Conservation (phyloP, 2,888 invertebrate species). For the Cryptocephalus primarius region DNA sequence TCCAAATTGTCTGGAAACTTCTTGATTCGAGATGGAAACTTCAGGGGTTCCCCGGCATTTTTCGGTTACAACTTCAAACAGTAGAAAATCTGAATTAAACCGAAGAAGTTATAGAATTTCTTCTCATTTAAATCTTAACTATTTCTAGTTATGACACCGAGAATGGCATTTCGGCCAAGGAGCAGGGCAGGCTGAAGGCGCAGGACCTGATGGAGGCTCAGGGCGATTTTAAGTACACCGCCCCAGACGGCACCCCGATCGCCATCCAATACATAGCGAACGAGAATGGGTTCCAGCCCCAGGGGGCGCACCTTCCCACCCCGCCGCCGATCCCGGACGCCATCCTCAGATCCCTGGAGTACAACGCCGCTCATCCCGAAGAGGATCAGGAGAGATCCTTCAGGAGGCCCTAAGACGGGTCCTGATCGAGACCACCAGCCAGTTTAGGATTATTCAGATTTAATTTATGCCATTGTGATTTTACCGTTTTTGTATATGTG, state of each 20-base stretch:
- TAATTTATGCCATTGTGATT: no score
- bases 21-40: no score
- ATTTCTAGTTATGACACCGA: constrained; percentile 36
- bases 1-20: no score
- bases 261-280: constrained; percentile 42
- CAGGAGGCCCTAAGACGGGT: constrained; percentile 7
- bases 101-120: no score
- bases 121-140: background rate
- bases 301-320: constrained; percentile 43
- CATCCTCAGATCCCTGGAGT: constrained; percentile 55
- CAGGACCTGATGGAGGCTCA: constrained; percentile 40
- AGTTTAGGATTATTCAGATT: no score
- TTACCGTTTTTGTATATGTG: no score
- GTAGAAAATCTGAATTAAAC: no score
- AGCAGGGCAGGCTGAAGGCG: constrained; percentile 33
- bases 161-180: constrained; percentile 40
- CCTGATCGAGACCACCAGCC: no score
- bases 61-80: no score
- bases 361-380: constrained; percentile 53
- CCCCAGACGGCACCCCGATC: constrained; percentile 48
- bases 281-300: constrained; percentile 48
- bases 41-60: no score
- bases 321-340: constrained; percentile 60
- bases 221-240: constrained; percentile 44
- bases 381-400: constrained; percentile 23